Conservation (phyloP, 2,113 vertebrate species). For the Verasper variegatus region DNA sequence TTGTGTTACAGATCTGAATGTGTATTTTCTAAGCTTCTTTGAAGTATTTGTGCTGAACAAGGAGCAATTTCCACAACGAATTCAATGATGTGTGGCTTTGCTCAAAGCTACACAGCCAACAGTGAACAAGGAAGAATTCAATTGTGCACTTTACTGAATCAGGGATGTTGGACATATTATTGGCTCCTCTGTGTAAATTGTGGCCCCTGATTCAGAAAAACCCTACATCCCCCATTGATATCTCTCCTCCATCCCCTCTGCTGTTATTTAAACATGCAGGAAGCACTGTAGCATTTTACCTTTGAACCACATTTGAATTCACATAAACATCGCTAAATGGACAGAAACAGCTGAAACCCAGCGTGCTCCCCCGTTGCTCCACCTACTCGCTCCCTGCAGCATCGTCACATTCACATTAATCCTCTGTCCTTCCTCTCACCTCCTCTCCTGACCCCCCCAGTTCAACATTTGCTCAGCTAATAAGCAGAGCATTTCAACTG, state of each 20-base stretch:
- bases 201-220: not conserved
- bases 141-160: too few species aligned
- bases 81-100: too few species aligned
- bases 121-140: too few species aligned
- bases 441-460: conserved; percentile 30
- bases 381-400: not conserved
- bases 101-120: too few species aligned
- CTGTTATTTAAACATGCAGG: not conserved
- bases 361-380: not conserved
- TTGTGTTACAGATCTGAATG: not conserved
- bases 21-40: too few species aligned
- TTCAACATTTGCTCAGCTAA: conserved; percentile 74
- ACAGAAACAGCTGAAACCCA: not conserved
- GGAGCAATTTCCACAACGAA: too few species aligned
- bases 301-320: not conserved
- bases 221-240: too few species aligned
- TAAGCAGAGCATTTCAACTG: conserved; percentile 57
- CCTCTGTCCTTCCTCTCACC: conserved; percentile 63
- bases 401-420: conserved; percentile 31
- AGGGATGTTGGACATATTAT: not conserved
- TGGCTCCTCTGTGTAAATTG: not conserved
- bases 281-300: not conserved
- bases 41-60: too few species aligned
- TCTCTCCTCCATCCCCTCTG: too few species aligned
- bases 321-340: not conserved